Conservation (phyloP, 2,888 invertebrate species). For the Drosophila macrothrix region DNA sequence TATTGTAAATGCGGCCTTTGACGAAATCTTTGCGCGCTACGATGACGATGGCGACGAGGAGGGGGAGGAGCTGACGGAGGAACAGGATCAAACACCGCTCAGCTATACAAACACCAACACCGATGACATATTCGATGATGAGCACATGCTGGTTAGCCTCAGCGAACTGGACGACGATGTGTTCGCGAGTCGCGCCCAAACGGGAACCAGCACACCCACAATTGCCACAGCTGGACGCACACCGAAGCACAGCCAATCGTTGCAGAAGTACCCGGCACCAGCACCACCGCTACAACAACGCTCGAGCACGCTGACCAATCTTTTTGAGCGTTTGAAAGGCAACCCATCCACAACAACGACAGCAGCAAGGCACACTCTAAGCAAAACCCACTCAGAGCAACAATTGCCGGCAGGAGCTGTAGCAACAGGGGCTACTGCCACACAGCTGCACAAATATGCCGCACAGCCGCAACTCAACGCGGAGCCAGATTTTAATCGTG, state of each 20-base stretch:
- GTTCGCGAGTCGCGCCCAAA: constrained; percentile 65
- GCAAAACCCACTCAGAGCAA: constrained; percentile 72
- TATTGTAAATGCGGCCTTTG: constrained; percentile 83
- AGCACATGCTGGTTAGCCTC: constrained; percentile 75
- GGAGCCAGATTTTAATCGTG: constrained; percentile 82
- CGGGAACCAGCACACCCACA: constrained; percentile 62
- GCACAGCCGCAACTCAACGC: constrained; percentile 71
- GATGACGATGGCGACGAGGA: constrained; percentile 76
- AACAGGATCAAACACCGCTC: constrained; percentile 27
- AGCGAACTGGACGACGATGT: constrained; percentile 78
- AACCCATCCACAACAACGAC: constrained; percentile 33
- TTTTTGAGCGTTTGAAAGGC: constrained; percentile 80
- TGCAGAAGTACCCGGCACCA: constrained; percentile 72
- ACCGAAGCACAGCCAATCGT: constrained; percentile 70
- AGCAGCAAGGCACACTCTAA: constrained; percentile 34
- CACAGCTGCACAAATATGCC: constrained; percentile 65
- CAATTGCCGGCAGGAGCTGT: constrained; percentile 49
- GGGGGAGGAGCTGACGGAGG: constrained; percentile 71
- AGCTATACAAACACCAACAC: constrained; percentile 51
- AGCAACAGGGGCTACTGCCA: constrained; percentile 2
- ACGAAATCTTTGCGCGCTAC: constrained; percentile 82
- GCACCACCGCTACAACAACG: constrained; percentile 68
- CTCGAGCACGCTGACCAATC: constrained; percentile 79
- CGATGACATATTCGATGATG: constrained; percentile 64
- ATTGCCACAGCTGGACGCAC: constrained; percentile 66